Percentiles rank a stretch among this genome's conserved stretches.
Conservation (phyloP, 2,113 vertebrate species). For the Equus przewalskii region DNA sequence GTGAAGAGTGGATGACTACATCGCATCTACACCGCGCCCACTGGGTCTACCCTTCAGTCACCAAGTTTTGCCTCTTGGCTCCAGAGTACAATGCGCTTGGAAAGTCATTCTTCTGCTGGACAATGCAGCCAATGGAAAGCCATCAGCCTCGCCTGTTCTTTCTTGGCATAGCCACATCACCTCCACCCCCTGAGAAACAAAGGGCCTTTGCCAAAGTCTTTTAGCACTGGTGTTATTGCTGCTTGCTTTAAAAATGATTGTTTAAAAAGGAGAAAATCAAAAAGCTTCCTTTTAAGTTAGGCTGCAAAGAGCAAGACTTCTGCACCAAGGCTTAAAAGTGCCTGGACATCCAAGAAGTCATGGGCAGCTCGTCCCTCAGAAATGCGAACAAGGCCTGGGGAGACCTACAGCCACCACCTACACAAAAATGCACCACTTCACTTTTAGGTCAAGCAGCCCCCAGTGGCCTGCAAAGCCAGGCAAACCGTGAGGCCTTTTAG, state of each 20-base stretch:
- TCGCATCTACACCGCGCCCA: accelerated
- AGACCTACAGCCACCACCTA: not conserved
- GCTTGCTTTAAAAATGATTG: conserved; percentile 23
- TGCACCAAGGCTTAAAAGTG: not conserved
- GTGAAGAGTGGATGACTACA: accelerated
- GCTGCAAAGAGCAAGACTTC: not conserved
- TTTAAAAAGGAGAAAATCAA: not conserved
- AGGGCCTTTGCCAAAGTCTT: not conserved
- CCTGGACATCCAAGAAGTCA: not conserved
- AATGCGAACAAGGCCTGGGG: not conserved
- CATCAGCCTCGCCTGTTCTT: not conserved
- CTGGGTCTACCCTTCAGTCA: not conserved
- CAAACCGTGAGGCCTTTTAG: not conserved
- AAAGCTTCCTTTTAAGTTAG: not conserved
- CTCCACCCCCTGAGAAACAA: not conserved
- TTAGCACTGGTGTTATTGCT: not conserved
- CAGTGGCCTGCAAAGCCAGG: not conserved
- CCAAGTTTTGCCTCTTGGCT: not conserved
- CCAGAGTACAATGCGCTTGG: not conserved
- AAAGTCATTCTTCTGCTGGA: not conserved
- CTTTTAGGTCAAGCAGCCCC: not conserved
- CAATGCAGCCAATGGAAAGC: not conserved
- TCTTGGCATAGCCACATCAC: not conserved
- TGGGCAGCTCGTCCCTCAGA: not conserved
- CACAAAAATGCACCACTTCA: not conserved